Evolutionary conservation across 2,888 invertebrate genomes (phyloP).

Genomic region (Micropterix aruncella): DNA sequence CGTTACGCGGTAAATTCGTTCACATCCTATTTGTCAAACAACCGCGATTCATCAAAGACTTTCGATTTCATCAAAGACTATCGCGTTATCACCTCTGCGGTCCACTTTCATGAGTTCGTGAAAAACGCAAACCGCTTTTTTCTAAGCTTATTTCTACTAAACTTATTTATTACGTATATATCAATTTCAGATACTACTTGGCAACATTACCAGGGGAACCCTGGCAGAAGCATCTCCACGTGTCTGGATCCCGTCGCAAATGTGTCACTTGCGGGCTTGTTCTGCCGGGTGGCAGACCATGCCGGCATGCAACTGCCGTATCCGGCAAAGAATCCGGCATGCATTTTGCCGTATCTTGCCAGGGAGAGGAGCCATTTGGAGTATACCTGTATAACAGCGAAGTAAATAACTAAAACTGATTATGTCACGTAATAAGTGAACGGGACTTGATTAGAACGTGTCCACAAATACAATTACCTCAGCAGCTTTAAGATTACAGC

Average conservation of each 20-base stretch:
- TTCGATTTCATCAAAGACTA: no score
- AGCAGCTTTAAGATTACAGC: no score
- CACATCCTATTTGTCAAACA: no score
- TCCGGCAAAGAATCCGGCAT: conserved; percentile 45
- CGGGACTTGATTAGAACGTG: no score
- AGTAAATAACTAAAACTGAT: no score
- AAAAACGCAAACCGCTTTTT: no score
- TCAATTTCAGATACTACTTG: conserved; percentile 55
- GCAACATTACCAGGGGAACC: conserved; percentile 50
- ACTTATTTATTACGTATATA: conserved; percentile 3
- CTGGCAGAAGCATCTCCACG: conserved; percentile 54
- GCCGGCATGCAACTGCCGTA: conserved; percentile 38
- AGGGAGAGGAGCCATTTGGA: conserved; percentile 42
- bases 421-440: no score
- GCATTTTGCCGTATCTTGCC: conserved; percentile 54
- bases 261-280: conserved; percentile 51
- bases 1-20: no score
- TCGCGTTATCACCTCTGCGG: no score
- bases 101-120: no score
- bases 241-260: conserved; percentile 24
- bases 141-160: neutral
- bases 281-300: conserved; percentile 32
- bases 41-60: no score
- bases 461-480: no score
- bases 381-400: conserved; percentile 36